These are phyloP conservation scores for Tetanocera ferruginea DNA, from an alignment of 2,888 invertebrate species.

Conservation along the genomic window DNA sequence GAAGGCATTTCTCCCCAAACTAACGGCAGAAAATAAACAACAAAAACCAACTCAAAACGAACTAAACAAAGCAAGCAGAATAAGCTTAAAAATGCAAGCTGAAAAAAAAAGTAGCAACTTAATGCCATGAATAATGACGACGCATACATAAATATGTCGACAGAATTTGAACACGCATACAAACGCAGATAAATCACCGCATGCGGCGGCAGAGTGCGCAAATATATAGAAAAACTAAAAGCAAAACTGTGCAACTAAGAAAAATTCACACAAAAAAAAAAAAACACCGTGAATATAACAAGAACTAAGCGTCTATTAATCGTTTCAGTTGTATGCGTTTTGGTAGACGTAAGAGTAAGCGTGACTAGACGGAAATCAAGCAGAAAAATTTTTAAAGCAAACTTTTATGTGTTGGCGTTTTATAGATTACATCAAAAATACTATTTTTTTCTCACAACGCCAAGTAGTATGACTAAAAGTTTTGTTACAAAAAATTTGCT, in stretches of 20 bases:
- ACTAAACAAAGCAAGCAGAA: not conserved
- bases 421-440: no score
- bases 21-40: not conserved
- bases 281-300: not conserved
- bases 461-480: not conserved
- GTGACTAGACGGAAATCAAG: not conserved
- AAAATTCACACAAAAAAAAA: not conserved
- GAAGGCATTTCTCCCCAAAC: not conserved
- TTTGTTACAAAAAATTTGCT: not conserved
- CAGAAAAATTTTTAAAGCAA: not conserved
- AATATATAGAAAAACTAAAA: not conserved
- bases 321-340: constrained; percentile 43
- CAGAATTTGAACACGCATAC: constrained; percentile 8
- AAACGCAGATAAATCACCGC: constrained; percentile 4
- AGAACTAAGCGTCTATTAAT: constrained; percentile 43
- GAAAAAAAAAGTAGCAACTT: constrained; percentile 19
- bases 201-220: not conserved
- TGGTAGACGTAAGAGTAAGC: constrained; percentile 5
- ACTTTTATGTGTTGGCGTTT: not conserved
- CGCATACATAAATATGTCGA: constrained; percentile 22
- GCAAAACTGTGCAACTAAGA: not conserved
- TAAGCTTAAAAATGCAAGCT: not conserved
- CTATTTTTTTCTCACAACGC: no score
- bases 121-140: constrained; percentile 41
- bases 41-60: not conserved